Conservation (phyloP, 2,888 invertebrate species). For the Gordius sp. region DNA sequence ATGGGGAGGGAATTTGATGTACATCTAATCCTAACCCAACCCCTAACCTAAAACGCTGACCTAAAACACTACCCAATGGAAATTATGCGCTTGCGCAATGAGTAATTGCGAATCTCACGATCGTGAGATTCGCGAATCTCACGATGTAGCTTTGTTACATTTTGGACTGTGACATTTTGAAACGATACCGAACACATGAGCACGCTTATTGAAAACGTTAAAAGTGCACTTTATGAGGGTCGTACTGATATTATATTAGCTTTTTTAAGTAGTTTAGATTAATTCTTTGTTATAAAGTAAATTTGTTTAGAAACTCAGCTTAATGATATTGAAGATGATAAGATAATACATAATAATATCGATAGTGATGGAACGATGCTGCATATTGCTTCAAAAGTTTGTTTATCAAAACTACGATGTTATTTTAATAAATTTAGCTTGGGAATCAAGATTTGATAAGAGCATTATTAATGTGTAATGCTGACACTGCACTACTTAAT, state of each 20-base stretch:
- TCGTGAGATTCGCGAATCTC: too few species aligned
- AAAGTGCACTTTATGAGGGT: background rate
- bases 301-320: background rate
- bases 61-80: too few species aligned
- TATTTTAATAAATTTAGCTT: background rate
- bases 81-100: too few species aligned
- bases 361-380: background rate
- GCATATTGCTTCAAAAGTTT: background rate
- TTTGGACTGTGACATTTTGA: too few species aligned
- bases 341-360: background rate
- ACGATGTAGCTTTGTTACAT: too few species aligned
- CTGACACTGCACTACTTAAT: background rate
- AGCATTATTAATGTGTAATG: background rate
- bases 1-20: too few species aligned
- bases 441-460: background rate
- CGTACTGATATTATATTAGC: background rate
- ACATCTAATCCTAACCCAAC: too few species aligned
- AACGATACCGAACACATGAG: too few species aligned
- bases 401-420: background rate
- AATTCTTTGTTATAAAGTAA: background rate
- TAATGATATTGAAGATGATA: background rate
- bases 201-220: background rate
- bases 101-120: too few species aligned
- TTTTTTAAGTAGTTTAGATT: background rate
- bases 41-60: too few species aligned